Base-by-base conservation (phyloP, 1,140 invertebrate genomes). In the Tribolium madens region DNA sequence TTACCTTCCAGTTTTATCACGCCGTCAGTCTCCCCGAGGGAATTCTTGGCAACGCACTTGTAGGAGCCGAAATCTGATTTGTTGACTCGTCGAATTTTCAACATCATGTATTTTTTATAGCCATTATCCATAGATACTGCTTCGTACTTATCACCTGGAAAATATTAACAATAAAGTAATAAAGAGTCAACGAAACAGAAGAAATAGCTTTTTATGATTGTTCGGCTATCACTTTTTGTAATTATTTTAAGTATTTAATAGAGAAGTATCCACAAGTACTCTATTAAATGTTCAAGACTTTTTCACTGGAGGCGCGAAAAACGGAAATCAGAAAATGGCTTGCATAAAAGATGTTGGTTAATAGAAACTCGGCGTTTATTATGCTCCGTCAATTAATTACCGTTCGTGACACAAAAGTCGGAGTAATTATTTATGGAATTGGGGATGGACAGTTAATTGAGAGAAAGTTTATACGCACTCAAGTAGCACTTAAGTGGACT, bases 41-140 rank as follows among this genome's bases (percentile, higher is more conserved):
- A 92, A 87, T 98, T 99, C 86, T 97, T 97, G 5, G 96, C 96
- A 18, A 98, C 94, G 85, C 97, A 99, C 84, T 93, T 93, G 88
- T 96, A 96, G 5, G 93, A 94, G 50, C 94, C 95, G 85, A 96
- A 96, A 86, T 97, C 95, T 78, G 89, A 90, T 72, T 89, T 87
- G 13, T 91, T 91, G 46, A 96, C 91, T 85, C 92, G 92, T 57
- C 92, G 89, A 83, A 97, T 95, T 86, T 94, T 95, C 79, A 97
- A 89, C 88, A 92, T 93, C 95, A 96, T 96, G 87, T 93, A 94
- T 83, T 94, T 93, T 83, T 92, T 95, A 87, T 96, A 96, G 72
- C 92, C 92, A 83, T 90, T 93, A 87, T 96, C 94, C 79, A 89
- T 91, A 36, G 91, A 91, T 74, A 92, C 89, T 52, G 94, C 92